Base-by-base conservation (phyloP, 2,797 vertebrate genomes). In the Hyperoplus lanceolatus region DNA sequence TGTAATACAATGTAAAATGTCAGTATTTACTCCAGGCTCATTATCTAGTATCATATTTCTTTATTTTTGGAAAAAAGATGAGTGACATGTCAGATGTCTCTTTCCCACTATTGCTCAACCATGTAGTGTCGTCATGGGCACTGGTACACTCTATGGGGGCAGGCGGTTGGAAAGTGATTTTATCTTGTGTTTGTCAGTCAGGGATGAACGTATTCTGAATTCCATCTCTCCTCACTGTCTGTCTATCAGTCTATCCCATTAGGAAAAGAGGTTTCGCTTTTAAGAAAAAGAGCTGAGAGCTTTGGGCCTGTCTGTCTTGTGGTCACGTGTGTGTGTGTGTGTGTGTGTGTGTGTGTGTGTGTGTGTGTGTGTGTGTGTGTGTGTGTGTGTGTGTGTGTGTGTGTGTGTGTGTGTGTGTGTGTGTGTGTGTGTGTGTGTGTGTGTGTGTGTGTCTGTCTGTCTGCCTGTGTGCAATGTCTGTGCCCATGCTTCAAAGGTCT, bases 151-250 rank as follows among this genome's bases (percentile, higher is more conserved):
- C 77, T 81, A 65, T 64, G 59, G 70, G 75, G 60, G 57, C 62
- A 4, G 15, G 48, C 79, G 67, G 59, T 41, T 64, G 53, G 74
- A 70, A 79, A 71, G 65, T 43, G 56, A 63, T 41, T 65, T 71
- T 82, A 56, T 49, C 70, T 73, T 80, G 56, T 78, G 60, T 78
- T 86, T 88, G 79, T 82, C 86, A 82, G 77, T 77, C 71, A 64
- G 61, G 77, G 86, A 92, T 83, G 11, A 78, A 83, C 87, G 67
- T 86, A 82, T 89, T 84, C 42, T 63, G 77, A 84, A 77, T 85
- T 66, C 64, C 71, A 60, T 80, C 73, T 67, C 59, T 61, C 64
- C 41, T 77, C 67, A n/a, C 77, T 77, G 69, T 67, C 74, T 73
- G 7, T 48, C 61, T 45, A 29, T 29, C 29, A 29, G 70, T 81